Evolutionary conservation across 2,797 vertebrate species (phyloP).

Genomic region (Ctenosaura bakeri): DNA sequence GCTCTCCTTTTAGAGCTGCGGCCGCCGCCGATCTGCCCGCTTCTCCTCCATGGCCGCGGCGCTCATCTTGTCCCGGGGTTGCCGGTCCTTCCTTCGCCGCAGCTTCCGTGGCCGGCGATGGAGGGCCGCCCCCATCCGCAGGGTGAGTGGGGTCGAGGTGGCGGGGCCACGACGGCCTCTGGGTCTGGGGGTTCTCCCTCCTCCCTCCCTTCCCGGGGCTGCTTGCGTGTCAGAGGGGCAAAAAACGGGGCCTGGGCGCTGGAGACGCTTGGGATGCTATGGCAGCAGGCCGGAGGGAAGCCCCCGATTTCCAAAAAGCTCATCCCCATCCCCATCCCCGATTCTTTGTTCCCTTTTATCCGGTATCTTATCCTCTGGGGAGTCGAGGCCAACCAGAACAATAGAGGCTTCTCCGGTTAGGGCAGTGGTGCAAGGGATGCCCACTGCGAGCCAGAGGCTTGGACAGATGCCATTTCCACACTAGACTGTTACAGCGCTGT

Average conservation of each 20-base stretch:
- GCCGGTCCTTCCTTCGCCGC: neutral
- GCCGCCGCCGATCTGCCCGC: no score
- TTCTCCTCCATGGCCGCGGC: constrained; percentile 38
- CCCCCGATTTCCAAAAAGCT: neutral
- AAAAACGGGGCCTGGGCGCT: neutral
- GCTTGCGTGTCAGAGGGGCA: neutral
- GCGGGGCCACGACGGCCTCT: no score
- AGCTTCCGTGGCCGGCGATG: neutral
- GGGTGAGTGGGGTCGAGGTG: neutral
- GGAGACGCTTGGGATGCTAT: neutral
- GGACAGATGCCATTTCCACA: no score
- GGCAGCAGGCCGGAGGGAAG: no score
- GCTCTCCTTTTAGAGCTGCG: neutral
- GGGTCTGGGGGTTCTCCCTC: neutral
- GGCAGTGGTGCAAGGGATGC: no score
- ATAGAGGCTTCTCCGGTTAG: neutral
- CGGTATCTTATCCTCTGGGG: no score
- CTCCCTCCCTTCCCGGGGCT: no score
- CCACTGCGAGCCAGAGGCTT: no score
- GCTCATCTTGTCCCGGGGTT: constrained; percentile 2
- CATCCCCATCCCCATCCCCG: no score
- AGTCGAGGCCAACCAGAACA: neutral
- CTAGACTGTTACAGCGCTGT: no score
- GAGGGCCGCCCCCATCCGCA: neutral
- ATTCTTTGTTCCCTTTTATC: neutral